Evolutionary conservation across 1,140 invertebrate genomes (phyloP), one percentile per base, ranked within the genome.

Genomic region (Agrypnia vestita): DNA sequence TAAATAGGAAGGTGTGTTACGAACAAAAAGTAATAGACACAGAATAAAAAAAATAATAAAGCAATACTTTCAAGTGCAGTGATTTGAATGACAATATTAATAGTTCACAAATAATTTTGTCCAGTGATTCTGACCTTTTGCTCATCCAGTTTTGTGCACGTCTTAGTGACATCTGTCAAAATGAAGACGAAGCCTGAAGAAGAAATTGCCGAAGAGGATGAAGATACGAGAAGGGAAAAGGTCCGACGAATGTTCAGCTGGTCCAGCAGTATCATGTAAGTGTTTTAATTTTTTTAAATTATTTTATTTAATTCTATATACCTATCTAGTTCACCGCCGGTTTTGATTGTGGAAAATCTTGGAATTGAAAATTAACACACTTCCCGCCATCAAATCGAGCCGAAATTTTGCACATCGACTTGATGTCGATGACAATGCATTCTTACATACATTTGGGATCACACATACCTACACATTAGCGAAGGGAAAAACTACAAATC

Each of bases 231-330:
- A 19, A 77, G 47, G 69, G 80, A 81, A 21, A 81, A 78, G 51
- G 13, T 78, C 3, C 76, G 19, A 15, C 76, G 62, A 44, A 81
- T 81, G 80, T 81, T 81, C 59, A 78, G 75, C 56, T 81, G 80
- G 80, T 78, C 80, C 6, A 78, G 64, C 46, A 73, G 15, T 17
- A 4, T 80, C 15, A 62, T 25, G 21, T 53, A 21, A 76, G 76
- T 71, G 77, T 51, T 49, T 44, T 51, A 25, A 64, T 73, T 73
- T 61, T 73, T 49, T 74, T 80, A n/a, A n/a, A n/a, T n/a, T n/a
- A n/a, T n/a, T n/a, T n/a, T n/a, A n/a, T n/a, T n/a, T n/a, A n/a
- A n/a, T n/a, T n/a, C n/a, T n/a, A n/a, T n/a, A n/a, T n/a, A n/a
- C n/a, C n/a, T n/a, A n/a, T n/a, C n/a, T n/a, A n/a, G n/a, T n/a